Base-by-base conservation (phyloP, 1,140 invertebrate genomes). In the Danaus melanippus region DNA sequence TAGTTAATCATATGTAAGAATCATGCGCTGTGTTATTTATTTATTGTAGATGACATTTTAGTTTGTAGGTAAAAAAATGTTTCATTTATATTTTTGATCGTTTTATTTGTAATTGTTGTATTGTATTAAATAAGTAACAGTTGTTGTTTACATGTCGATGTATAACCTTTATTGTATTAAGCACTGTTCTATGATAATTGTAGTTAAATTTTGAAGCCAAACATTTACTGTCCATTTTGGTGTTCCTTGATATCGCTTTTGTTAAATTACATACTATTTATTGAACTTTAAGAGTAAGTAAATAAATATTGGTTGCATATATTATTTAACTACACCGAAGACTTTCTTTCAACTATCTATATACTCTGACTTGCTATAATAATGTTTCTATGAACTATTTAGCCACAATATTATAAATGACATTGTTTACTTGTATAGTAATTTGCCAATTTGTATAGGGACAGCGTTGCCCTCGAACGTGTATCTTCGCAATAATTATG, bases 401-500 rank as follows among this genome's bases (percentile, higher is more conserved):
- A 44, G 44, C n/a, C 47, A 41, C 50, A 39, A 21, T 21, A 53
- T 53, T 54, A 53, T 39, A 58, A 55, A 55, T 54, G 46, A 60
- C 53, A 60, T 55, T 46, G 43, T 49, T 43, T 49, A 17, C 42
- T 21, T 39, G 21, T 53, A 49, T 42, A 45, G 12, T 57, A 49
- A 44, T 50, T 21, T 53, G 50, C 47, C 42, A 50, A 56, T 45
- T 32, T 32, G 21, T 32, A 32, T 32, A 32, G 21, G 21, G 21
- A 32, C 21, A 39, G 8, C 6, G 17, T 10, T 32, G 39, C 12
- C 48, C 53, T 50, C 40, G 9, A 41, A 74, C 62, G 71, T 77
- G 76, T 79, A 76, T 73, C 62, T 57, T 46, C 64, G 74, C 76
- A 81, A 77, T 74, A 76, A 74, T 64, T 54, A 62, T 66, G 66